Percentiles rank a stretch among this genome's conserved stretches.
These are phyloP conservation scores for Salvelinus alpinus DNA, from an alignment of 2,113 vertebrate species.

Conservation along the genomic window DNA sequence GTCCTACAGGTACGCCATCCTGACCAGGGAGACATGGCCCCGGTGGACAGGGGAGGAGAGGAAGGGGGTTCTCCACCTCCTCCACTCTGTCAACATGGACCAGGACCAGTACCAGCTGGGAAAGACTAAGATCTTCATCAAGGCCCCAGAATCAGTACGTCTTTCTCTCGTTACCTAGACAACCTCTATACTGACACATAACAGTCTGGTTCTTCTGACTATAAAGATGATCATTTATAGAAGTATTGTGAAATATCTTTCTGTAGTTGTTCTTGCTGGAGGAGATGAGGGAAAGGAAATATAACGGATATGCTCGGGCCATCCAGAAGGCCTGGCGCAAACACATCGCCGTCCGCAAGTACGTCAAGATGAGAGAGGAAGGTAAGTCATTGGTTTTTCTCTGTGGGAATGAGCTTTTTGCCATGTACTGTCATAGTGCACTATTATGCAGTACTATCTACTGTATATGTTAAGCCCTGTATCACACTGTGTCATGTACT, in stretches of 20 bases:
- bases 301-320: slow-evolving; percentile 78
- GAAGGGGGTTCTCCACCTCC: slow-evolving; percentile 78
- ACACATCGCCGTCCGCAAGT: slow-evolving; percentile 81
- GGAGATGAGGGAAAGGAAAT: slow-evolving; percentile 78
- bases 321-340: slow-evolving; percentile 86
- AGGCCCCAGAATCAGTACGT: slow-evolving; percentile 82
- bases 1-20: slow-evolving; percentile 77
- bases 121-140: slow-evolving; percentile 81
- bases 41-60: slow-evolving; percentile 76
- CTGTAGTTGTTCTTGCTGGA: slow-evolving; percentile 73
- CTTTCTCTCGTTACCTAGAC: background rate
- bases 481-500: no score
- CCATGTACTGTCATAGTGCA: no score
- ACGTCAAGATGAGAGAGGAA: slow-evolving; percentile 83
- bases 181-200: no score
- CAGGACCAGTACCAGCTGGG: slow-evolving; percentile 83
- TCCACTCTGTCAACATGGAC: slow-evolving; percentile 81
- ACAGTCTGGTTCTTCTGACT: no score
- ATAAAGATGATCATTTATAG: background rate
- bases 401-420: no score
- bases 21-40: slow-evolving; percentile 81
- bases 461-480: no score
- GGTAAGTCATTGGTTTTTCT: slow-evolving; percentile 52
- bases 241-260: background rate
- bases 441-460: no score